Evolutionary conservation across 2,888 invertebrate species (phyloP), one percentile per base, ranked within the genome.

Genomic region (Dicyrtoma fusca): DNA sequence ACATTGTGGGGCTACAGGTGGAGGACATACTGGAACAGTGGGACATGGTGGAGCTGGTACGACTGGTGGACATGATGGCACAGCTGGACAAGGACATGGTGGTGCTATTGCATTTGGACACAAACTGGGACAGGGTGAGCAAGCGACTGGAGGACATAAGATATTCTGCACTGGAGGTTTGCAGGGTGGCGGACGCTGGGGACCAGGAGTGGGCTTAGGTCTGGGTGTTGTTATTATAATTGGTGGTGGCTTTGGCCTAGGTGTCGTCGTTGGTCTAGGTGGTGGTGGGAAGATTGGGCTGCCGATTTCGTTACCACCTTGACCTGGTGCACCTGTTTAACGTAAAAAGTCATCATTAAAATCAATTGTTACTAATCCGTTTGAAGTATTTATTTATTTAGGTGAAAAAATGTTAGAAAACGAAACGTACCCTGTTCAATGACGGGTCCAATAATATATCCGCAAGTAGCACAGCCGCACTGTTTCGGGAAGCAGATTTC

Each of bases 401-500:
- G n/a, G n/a, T n/a, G n/a, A n/a, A 34, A 34, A 34, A 8, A 34
- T 34, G 34, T n/a, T n/a, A n/a, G n/a, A n/a, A 8, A 34, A 5
- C 8, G 3, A 34, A 17, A 59, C 44, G 63, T 53, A 63, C 63
- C 62, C 17, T 17, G 34, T 19, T 19, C 45, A 23, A 26, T 57
- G 5, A 63, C 61, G 13, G 72, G 73, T 1, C 71, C 73, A n/a
- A 74, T 45, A 34, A 69, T 63, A 47, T 45, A 71, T 21, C 76
- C 74, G 57, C 79, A 79, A n/a, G 70, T 59, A 17, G 69, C 55
- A 42, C 71, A 71, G 0, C 62, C 64, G 68, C 79, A 79, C 21
- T 75, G 71, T 2, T 59, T 64, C 1, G 79, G 79, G 66, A 79
- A 79, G 53, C 79, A 79, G 62, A 79, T 72, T 47, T 79, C 79